Conservation (phyloP, 30 jellyfish, hydroid and myxozoan genomes). For the Clytia hemisphaerica region DNA sequence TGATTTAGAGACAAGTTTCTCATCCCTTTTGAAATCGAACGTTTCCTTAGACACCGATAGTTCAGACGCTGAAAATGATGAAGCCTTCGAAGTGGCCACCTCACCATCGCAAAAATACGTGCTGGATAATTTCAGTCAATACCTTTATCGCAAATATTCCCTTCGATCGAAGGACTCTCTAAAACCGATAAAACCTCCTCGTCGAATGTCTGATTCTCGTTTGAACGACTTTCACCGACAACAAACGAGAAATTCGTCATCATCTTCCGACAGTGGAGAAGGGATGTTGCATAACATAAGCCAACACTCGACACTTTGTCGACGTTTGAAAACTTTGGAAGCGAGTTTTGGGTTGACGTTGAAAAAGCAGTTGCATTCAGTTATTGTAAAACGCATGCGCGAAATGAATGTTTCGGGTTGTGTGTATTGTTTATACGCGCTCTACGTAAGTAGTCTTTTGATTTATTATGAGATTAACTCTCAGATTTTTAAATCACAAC, state of each 20-base stretch:
- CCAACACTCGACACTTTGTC: constrained; percentile 16
- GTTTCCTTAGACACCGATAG: neutral
- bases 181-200: too few relatives aligned
- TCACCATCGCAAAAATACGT: neutral
- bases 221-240: too few relatives aligned
- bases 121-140: constrained; percentile 1
- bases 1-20: constrained; percentile 5
- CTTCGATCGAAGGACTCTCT: neutral
- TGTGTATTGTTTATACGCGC: constrained; percentile 15
- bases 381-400: neutral
- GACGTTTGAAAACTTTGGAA: constrained; percentile 8
- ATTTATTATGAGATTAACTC: too few relatives aligned
- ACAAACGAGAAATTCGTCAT: too few relatives aligned
- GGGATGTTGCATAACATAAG: constrained; percentile 3
- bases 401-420: constrained; percentile 19
- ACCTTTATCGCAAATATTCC: neutral
- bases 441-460: constrained; percentile 14
- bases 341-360: constrained; percentile 13
- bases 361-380: neutral
- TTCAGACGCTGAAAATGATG: neutral
- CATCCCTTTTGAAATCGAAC: neutral
- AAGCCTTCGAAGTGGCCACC: neutral
- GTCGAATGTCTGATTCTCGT: too few relatives aligned
- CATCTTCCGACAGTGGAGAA: too few relatives aligned
- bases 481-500: too few relatives aligned